Conservation (phyloP, 2,888 invertebrate genomes). For the Ceramica pisi region DNA sequence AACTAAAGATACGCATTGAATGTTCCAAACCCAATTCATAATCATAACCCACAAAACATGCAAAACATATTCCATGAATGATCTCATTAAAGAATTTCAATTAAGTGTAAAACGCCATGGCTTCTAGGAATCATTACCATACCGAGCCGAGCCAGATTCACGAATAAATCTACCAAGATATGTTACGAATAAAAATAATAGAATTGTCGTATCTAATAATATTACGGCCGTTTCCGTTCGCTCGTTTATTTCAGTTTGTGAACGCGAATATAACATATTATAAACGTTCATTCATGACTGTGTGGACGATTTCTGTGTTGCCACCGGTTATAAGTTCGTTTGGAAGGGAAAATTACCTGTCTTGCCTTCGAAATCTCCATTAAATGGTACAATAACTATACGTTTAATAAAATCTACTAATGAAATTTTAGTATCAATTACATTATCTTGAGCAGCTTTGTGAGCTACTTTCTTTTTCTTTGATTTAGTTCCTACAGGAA, state of each 20-base stretch:
- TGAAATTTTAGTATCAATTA: slow-evolving; percentile 12
- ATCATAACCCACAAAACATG: slow-evolving; percentile 43
- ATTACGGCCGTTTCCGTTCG: slow-evolving; percentile 89
- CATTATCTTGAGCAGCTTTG: slow-evolving; percentile 11
- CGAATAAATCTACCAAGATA: slow-evolving; percentile 88
- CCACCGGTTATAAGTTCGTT: slow-evolving; percentile 47
- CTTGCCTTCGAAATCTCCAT: slow-evolving; percentile 7
- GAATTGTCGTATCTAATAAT: slow-evolving; percentile 91
- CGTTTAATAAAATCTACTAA: background rate
- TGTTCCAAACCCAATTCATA: slow-evolving; percentile 22
- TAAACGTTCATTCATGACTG: slow-evolving; percentile 83
- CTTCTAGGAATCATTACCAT: slow-evolving; percentile 84
- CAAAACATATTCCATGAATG: slow-evolving; percentile 72
- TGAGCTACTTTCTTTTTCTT: slow-evolving; percentile 37
- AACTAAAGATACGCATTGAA: slow-evolving; percentile 4
- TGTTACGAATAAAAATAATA: slow-evolving; percentile 91
- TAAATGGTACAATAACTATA: background rate
- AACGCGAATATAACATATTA: slow-evolving; percentile 87
- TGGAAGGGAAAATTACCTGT: slow-evolving; percentile 8
- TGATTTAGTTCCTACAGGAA: slow-evolving; percentile 41
- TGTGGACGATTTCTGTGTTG: slow-evolving; percentile 61
- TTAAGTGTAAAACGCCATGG: slow-evolving; percentile 80
- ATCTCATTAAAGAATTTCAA: slow-evolving; percentile 77
- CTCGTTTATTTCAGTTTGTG: slow-evolving; percentile 88
- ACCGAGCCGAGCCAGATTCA: slow-evolving; percentile 85